Evolutionary conservation across 2,797 vertebrate species (phyloP).

Genomic region (Rhabdomys pumilio): DNA sequence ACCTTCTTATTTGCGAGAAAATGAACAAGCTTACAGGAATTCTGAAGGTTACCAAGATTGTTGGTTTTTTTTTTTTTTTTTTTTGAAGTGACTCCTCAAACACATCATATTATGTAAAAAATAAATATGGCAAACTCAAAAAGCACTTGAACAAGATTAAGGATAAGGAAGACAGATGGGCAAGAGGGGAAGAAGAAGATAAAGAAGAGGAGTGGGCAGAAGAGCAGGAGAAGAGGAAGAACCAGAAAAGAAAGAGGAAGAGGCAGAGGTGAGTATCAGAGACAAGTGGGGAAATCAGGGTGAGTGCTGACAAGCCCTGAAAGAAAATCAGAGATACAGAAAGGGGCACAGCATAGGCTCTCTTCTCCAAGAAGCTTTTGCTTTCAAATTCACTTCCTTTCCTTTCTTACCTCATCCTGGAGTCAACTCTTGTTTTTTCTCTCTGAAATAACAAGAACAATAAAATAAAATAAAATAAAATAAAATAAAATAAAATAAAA

Average conservation of each 20-base stretch:
- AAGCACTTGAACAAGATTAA: background rate
- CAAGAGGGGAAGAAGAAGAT: background rate
- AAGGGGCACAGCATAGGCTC: slow-evolving; percentile 50
- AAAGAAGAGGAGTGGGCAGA: rapidly evolving
- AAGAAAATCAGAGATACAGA: slow-evolving; percentile 59
- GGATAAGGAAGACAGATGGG: background rate
- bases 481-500: background rate
- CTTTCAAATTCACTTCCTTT: slow-evolving; percentile 71
- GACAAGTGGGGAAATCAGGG: background rate
- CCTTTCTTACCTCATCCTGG: background rate
- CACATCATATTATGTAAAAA: slow-evolving; percentile 20
- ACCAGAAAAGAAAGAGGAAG: background rate
- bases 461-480: background rate
- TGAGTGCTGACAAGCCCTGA: background rate
- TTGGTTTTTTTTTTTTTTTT: background rate
- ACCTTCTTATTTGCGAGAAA: slow-evolving; percentile 62
- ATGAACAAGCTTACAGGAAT: background rate
- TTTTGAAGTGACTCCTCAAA: slow-evolving; percentile 29
- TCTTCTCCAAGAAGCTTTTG: slow-evolving; percentile 55
- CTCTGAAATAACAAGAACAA: slow-evolving; percentile 54
- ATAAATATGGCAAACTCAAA: slow-evolving; percentile 13
- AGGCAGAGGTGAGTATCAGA: background rate
- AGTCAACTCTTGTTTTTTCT: background rate
- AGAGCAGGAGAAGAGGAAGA: too few relatives aligned
- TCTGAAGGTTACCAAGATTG: slow-evolving; percentile 44